Evolutionary conservation across 2,888 invertebrate genomes (phyloP).

Genomic region (Epistrophe eligans): DNA sequence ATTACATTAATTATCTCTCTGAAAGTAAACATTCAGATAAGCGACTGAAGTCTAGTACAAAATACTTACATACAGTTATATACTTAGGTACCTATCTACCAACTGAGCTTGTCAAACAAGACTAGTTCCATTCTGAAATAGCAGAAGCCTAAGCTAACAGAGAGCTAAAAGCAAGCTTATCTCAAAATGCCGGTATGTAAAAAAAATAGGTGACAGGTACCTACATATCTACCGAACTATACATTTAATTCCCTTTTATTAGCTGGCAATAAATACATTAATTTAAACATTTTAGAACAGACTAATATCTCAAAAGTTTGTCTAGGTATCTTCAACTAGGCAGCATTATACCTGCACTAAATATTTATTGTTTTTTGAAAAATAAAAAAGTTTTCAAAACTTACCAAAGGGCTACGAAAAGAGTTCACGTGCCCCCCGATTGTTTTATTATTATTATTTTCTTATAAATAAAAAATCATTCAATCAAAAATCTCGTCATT

Average conservation of each 20-base stretch:
- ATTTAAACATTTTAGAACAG: constrained; percentile 31
- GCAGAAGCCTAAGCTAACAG: not conserved
- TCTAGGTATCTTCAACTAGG: not conserved
- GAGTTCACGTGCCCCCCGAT: constrained; percentile 58
- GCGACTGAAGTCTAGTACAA: constrained; percentile 8
- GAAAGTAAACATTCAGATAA: constrained; percentile 57
- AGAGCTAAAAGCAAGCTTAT: constrained; percentile 16
- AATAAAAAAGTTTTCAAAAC: constrained; percentile 53
- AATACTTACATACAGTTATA: no score
- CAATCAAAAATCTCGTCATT: constrained; percentile 32
- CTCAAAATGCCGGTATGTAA: constrained; percentile 34
- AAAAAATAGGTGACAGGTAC: not conserved
- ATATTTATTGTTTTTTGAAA: not conserved
- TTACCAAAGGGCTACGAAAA: constrained; percentile 68
- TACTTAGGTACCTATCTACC: not conserved
- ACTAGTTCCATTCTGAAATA: constrained; percentile 25
- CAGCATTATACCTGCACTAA: constrained; percentile 4
- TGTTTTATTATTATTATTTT: constrained; percentile 32
- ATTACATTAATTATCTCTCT: constrained; percentile 27
- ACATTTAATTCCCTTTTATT: constrained; percentile 18
- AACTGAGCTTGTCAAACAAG: constrained; percentile 50
- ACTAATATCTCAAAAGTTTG: not conserved
- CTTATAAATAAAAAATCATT: constrained; percentile 27
- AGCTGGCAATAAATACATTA: not conserved
- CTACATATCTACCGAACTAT: not conserved